These are phyloP conservation scores for Drosophila rubida DNA, from an alignment of 2,888 invertebrate genomes.

Conservation along the genomic window DNA sequence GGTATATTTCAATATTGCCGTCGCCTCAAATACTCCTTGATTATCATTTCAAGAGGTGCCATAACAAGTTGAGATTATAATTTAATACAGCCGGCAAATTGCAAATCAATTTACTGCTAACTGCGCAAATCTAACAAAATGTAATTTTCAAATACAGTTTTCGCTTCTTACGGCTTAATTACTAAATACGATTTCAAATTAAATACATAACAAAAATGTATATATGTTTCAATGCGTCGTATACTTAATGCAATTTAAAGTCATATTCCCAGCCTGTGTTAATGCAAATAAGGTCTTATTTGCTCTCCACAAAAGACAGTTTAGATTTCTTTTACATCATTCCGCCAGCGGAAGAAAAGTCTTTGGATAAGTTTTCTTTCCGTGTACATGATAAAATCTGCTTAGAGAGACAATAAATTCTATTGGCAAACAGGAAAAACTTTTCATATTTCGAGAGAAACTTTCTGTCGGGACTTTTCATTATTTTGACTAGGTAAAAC, in stretches of 20 bases:
- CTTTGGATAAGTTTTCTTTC: background rate
- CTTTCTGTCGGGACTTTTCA: background rate
- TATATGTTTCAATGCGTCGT: too few relatives aligned
- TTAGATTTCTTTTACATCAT: too few relatives aligned
- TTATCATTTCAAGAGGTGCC: background rate
- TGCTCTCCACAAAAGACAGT: too few relatives aligned
- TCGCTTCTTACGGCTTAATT: too few relatives aligned
- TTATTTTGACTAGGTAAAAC: background rate
- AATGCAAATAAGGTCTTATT: too few relatives aligned
- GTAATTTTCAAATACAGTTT: background rate
- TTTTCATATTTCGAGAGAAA: background rate
- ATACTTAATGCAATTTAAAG: too few relatives aligned
- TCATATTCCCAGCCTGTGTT: too few relatives aligned
- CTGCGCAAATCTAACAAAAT: background rate
- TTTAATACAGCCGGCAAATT: background rate
- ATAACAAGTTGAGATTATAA: background rate
- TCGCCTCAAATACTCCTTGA: slow-evolving; percentile 8
- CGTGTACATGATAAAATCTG: background rate
- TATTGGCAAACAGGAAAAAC: background rate
- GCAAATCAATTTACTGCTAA: background rate
- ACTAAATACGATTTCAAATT: too few relatives aligned
- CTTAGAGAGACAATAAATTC: background rate
- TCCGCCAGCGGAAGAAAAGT: too few relatives aligned
- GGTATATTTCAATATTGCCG: slow-evolving; percentile 26
- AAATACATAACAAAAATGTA: too few relatives aligned